A percentile compares a stretch with the other conserved stretches of the same genome.
phyloP scores from a whole-genome alignment of 2,888 invertebrate species.

The Blastobasis lacticolella region DNA sequence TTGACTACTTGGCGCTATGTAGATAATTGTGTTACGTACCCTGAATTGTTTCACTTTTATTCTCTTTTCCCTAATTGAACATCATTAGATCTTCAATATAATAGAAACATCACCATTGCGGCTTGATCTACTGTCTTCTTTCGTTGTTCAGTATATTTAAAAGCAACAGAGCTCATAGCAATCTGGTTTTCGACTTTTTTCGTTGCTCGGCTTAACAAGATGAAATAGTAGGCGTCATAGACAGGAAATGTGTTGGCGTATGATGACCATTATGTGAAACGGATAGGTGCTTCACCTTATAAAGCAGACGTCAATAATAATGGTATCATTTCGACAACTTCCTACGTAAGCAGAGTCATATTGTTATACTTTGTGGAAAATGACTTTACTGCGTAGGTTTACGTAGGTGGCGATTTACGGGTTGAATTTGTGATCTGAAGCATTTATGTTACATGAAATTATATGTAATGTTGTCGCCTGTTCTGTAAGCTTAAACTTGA shows the following conservation, averaged over 20 bases:
- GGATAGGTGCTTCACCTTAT: conserved; percentile 14
- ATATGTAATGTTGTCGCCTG: too few relatives aligned
- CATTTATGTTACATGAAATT: too few relatives aligned
- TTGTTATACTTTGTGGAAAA: not conserved
- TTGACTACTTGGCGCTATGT: too few relatives aligned
- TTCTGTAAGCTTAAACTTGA: too few relatives aligned
- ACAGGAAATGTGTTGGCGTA: conserved; percentile 34
- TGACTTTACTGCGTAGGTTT: conserved; percentile 1
- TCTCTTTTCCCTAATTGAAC: not conserved
- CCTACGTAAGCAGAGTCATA: too few relatives aligned
- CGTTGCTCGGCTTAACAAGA: conserved; percentile 8
- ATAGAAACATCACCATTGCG: not conserved
- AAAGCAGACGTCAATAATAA: not conserved
- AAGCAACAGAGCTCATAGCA: conserved; percentile 4
- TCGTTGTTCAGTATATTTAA: not conserved
- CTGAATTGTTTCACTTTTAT: too few relatives aligned
- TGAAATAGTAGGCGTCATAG: conserved; percentile 16
- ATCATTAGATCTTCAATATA: not conserved
- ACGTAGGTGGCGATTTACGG: not conserved
- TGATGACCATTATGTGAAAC: conserved; percentile 23
- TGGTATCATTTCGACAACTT: too few relatives aligned
- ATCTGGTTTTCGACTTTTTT: conserved; percentile 3
- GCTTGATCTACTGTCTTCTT: not conserved
- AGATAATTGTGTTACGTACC: too few relatives aligned
- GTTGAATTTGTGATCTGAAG: too few relatives aligned